These are phyloP conservation scores for Cynodonichthys magdalenae DNA, from an alignment of 2,797 vertebrate genomes.

Conservation along the genomic window DNA sequence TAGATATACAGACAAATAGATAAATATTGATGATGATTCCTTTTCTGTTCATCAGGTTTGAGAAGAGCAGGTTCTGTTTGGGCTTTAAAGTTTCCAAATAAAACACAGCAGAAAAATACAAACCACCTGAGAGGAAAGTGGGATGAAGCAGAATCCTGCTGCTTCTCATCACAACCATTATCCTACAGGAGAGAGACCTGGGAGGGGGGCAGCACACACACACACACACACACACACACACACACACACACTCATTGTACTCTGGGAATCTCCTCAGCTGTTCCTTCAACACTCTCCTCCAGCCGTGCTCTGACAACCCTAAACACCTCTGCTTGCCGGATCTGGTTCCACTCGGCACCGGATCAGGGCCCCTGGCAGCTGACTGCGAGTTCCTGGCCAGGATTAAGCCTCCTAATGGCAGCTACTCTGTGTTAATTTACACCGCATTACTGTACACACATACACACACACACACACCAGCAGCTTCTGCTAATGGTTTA, in stretches of 20 bases:
- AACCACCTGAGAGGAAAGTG: no score
- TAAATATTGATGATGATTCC: no score
- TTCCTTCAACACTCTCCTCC: constrained; percentile 42
- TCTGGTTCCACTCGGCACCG: constrained; percentile 70
- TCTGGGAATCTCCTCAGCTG: constrained; percentile 75
- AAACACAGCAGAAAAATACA: no score
- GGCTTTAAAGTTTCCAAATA: no score
- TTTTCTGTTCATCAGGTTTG: no score
- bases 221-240: constrained; percentile 49
- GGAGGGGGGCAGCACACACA: no score
- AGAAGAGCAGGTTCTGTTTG: no score
- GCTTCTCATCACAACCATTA: no score
- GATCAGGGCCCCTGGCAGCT: constrained; percentile 68
- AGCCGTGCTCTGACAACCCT: constrained; percentile 34
- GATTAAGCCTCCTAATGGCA: constrained; percentile 67
- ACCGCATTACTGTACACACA: constrained; percentile 66
- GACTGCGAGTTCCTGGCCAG: constrained; percentile 64
- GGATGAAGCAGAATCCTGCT: no score
- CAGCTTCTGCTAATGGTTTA: constrained; percentile 62
- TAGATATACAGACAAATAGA: no score
- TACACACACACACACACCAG: no score
- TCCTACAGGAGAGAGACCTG: no score
- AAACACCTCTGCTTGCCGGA: constrained; percentile 68
- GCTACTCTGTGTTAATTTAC: constrained; percentile 75
- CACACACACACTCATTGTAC: constrained; percentile 18